phyloP scores from a whole-genome alignment of 2,797 vertebrate genomes.

The Silurus aristotelis region DNA sequence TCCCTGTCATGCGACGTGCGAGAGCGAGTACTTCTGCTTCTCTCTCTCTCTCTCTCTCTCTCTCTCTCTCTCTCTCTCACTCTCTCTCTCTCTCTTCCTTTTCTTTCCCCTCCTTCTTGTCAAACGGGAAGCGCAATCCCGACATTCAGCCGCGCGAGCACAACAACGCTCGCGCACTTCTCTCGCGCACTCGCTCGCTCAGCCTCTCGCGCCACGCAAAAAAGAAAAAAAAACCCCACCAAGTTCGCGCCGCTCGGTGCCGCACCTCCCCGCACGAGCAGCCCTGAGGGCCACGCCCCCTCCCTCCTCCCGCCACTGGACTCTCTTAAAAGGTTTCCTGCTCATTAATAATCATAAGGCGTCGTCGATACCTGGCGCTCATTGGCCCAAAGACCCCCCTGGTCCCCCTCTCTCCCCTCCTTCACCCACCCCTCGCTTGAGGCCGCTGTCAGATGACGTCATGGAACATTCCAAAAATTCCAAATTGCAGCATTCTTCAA shows the following conservation, averaged over 20 bases:
- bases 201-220: conserved; percentile 55
- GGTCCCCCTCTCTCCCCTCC: background rate
- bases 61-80: conserved; percentile 11
- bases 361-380: background rate
- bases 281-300: conserved; percentile 66
- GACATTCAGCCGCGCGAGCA: conserved; percentile 71
- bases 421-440: conserved; percentile 38
- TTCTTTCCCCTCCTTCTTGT: conserved; percentile 66
- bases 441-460: conserved; percentile 60
- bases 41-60: background rate
- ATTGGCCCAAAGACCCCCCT: conserved; percentile 50
- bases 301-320: conserved; percentile 61
- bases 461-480: conserved; percentile 68
- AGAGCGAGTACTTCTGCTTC: conserved; percentile 38
- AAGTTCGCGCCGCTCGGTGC: conserved; percentile 68
- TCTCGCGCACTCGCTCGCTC: background rate
- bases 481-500: conserved; percentile 46
- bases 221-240: conserved; percentile 39
- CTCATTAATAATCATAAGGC: conserved; percentile 60
- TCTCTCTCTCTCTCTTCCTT: background rate
- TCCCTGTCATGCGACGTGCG: conserved; percentile 63
- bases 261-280: conserved; percentile 70
- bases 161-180: conserved; percentile 36
- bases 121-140: conserved; percentile 69
- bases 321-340: conserved; percentile 38